Percentiles rank a stretch among this genome's conserved stretches.
These are phyloP conservation scores for Poecilobothrus nobilitatus DNA, from an alignment of 2,888 invertebrate species.

Conservation along the genomic window DNA sequence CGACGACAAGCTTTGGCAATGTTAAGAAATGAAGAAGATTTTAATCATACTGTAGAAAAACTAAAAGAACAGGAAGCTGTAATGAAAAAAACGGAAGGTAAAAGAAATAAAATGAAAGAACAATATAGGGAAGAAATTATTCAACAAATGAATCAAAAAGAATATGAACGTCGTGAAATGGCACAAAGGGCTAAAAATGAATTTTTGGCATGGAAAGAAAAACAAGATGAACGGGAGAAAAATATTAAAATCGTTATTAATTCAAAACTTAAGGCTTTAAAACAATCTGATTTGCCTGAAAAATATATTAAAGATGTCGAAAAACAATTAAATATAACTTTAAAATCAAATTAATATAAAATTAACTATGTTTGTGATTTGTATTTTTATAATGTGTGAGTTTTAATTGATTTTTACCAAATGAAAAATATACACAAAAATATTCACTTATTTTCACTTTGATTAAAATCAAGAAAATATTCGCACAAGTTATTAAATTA, in stretches of 20 bases:
- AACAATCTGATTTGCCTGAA: constrained; percentile 40
- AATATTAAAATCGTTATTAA: constrained; percentile 39
- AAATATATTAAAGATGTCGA: constrained; percentile 43
- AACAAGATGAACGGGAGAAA: constrained; percentile 36
- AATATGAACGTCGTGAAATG: constrained; percentile 34
- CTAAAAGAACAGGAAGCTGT: constrained; percentile 37
- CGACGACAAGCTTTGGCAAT: constrained; percentile 38
- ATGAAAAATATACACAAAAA: no score
- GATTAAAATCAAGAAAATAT: no score
- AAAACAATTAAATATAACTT: constrained; percentile 24
- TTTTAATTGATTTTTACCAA: neutral
- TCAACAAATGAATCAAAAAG: constrained; percentile 40
- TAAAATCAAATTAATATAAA: constrained; percentile 12
- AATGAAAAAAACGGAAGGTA: constrained; percentile 31
- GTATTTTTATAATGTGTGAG: neutral
- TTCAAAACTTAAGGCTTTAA: constrained; percentile 39
- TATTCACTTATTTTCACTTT: no score
- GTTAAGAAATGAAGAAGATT: constrained; percentile 39
- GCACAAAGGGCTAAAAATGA: constrained; percentile 34
- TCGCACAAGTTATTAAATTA: neutral
- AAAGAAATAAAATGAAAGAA: constrained; percentile 30
- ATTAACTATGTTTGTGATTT: neutral
- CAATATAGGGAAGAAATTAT: constrained; percentile 39
- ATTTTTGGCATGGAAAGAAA: constrained; percentile 36
- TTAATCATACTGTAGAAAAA: constrained; percentile 33